phyloP scores from a whole-genome alignment of 1,140 invertebrate species.

The Lycorma delicatula region DNA sequence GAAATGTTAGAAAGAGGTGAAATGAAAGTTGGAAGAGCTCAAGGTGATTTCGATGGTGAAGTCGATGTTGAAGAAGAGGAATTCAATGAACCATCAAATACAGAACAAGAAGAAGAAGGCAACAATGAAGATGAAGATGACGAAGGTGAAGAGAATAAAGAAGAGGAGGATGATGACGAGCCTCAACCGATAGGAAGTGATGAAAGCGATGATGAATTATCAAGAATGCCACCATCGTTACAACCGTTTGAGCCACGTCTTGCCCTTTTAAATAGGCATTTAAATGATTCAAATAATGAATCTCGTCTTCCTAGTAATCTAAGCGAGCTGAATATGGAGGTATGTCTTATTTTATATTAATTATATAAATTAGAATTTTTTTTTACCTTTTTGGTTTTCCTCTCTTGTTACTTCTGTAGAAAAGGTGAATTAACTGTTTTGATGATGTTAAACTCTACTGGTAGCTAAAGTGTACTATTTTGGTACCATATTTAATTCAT shows the following conservation, averaged over 20 bases:
- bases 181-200: constrained; percentile 31
- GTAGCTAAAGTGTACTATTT: no score
- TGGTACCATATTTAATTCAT: no score
- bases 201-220: constrained; percentile 20
- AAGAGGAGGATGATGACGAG: constrained; percentile 46
- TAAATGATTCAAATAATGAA: no score
- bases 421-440: no score
- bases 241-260: constrained; percentile 34
- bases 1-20: constrained; percentile 74
- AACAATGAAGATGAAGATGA: constrained; percentile 41
- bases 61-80: constrained; percentile 39
- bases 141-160: constrained; percentile 10
- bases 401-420: no score
- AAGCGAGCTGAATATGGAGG: no score
- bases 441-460: no score
- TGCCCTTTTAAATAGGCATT: no score
- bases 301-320: no score
- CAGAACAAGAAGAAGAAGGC: constrained; percentile 38
- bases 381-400: no score
- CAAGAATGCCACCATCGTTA: constrained; percentile 17
- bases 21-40: constrained; percentile 54
- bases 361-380: no score
- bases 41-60: constrained; percentile 41
- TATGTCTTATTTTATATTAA: no score
- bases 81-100: constrained; percentile 36